phyloP scores from a whole-genome alignment of 2,797 vertebrate species.

The Thaleichthys pacificus region DNA sequence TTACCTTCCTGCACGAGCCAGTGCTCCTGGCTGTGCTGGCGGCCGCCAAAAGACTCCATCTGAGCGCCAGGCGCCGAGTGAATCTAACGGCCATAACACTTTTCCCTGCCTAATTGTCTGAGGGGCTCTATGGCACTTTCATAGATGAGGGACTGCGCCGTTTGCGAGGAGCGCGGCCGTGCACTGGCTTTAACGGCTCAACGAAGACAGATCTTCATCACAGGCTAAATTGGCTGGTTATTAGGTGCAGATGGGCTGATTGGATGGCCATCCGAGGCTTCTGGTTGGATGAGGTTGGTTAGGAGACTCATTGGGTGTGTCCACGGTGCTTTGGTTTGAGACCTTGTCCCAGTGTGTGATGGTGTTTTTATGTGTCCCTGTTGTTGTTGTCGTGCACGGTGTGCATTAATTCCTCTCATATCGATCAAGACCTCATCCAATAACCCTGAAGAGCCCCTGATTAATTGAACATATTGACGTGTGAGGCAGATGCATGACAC shows the following conservation, averaged over 20 bases:
- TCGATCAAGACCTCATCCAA: no score
- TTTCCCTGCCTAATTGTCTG: slow-evolving; percentile 79
- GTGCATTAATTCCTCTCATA: slow-evolving; percentile 2
- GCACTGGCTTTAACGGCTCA: slow-evolving; percentile 69
- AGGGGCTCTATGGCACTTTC: slow-evolving; percentile 77
- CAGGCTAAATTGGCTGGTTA: slow-evolving; percentile 60
- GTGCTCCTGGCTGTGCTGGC: slow-evolving; percentile 74
- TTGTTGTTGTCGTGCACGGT: slow-evolving; percentile 35
- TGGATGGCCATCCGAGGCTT: slow-evolving; percentile 63
- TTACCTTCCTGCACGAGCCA: slow-evolving; percentile 79
- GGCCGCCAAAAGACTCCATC: slow-evolving; percentile 33
- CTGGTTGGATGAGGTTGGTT: slow-evolving; percentile 33
- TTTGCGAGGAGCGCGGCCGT: slow-evolving; percentile 64
- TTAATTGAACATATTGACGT: no score
- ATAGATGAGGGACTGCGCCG: slow-evolving; percentile 71
- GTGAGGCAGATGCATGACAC: no score
- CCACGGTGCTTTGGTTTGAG: background rate
- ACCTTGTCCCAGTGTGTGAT: no score
- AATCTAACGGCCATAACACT: slow-evolving; percentile 77
- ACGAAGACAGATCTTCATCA: slow-evolving; percentile 73
- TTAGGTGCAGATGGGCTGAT: slow-evolving; percentile 64
- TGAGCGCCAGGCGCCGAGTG: slow-evolving; percentile 64
- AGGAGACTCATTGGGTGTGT: slow-evolving; percentile 16
- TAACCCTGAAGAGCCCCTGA: no score
- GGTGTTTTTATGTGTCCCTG: no score